These are phyloP conservation scores for Benitochromis conjunctus DNA, from an alignment of 2,113 vertebrate species.

Conservation along the genomic window DNA sequence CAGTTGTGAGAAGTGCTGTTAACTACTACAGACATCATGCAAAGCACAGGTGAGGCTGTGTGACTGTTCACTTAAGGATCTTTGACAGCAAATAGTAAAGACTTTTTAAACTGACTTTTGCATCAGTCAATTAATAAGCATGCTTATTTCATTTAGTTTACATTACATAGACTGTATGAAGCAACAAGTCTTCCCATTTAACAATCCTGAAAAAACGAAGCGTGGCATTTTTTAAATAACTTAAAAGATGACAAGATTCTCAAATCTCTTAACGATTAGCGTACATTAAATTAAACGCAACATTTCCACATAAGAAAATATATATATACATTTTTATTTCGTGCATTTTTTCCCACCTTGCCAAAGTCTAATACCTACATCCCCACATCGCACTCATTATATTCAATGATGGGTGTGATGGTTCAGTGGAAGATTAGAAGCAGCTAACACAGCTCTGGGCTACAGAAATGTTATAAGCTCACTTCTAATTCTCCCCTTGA, in stretches of 20 bases:
- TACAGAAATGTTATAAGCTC: neutral
- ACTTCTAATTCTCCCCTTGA: neutral
- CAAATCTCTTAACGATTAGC: neutral
- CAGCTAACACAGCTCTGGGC: neutral
- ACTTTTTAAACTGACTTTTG: neutral
- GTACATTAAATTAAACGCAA: too few species aligned
- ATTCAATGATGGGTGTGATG: neutral
- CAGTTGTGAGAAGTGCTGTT: neutral
- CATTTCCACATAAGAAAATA: neutral
- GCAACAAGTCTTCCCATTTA: neutral
- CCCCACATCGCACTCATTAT: neutral
- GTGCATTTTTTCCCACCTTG: neutral
- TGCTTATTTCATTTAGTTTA: neutral
- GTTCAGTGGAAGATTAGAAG: neutral
- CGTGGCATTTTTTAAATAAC: neutral
- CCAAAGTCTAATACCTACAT: neutral
- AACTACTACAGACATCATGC: neutral
- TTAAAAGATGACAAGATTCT: neutral
- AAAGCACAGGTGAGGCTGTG: neutral
- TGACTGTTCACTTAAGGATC: neutral
- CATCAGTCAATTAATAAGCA: neutral
- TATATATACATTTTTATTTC: neutral
- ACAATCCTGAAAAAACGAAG: neutral
- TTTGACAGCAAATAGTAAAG: neutral
- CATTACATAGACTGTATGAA: neutral